These are phyloP conservation scores for Brachionus koreanus DNA, from an alignment of 1,140 invertebrate species.

Conservation along the genomic window DNA sequence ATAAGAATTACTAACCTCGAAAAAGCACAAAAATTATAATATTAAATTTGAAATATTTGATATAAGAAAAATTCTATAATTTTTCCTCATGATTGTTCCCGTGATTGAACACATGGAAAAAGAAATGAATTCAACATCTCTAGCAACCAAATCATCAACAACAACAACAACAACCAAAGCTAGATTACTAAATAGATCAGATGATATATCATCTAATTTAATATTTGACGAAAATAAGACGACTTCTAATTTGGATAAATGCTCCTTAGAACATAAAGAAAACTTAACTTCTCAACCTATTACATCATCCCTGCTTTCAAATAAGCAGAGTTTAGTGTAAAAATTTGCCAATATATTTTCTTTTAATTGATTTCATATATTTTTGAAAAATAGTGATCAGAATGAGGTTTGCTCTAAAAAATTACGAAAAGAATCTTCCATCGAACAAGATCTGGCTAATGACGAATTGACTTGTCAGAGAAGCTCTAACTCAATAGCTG, in stretches of 20 bases:
- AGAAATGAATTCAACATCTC: neutral
- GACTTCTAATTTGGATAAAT: neutral
- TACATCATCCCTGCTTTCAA: neutral
- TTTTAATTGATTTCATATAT: neutral
- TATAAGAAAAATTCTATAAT: slow-evolving; percentile 29
- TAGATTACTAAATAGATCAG: slow-evolving; percentile 15
- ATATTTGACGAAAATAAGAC: neutral
- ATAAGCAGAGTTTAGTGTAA: neutral
- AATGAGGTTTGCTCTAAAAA: neutral
- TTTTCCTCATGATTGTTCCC: slow-evolving; percentile 42
- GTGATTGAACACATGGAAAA: slow-evolving; percentile 43
- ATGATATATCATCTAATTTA: slow-evolving; percentile 4
- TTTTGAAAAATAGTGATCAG: neutral
- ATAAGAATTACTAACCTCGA: slow-evolving; percentile 22
- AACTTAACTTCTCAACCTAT: neutral
- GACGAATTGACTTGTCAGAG: neutral
- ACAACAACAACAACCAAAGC: slow-evolving; percentile 15
- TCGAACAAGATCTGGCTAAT: neutral
- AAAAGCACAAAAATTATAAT: slow-evolving; percentile 18
- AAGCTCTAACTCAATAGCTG: neutral
- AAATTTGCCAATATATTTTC: neutral
- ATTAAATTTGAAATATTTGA: neutral
- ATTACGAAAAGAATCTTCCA: neutral
- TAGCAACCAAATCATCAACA: neutral
- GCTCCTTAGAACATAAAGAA: neutral